Evolutionary conservation across 2,113 vertebrate species (phyloP).

Genomic region (Microcebus tavaratra): DNA sequence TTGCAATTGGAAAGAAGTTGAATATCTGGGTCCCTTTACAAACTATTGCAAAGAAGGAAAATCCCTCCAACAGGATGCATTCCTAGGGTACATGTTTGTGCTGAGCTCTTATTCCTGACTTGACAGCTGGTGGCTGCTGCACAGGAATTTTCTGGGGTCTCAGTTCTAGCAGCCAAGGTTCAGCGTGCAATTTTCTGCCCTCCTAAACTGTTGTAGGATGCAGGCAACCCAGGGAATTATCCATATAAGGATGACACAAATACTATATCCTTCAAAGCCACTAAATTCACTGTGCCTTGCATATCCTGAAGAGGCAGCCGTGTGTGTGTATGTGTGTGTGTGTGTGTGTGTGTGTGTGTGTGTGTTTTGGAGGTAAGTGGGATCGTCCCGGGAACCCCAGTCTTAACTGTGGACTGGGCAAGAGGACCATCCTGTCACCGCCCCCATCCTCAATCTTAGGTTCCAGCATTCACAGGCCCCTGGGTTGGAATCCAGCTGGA

Average conservation of each 20-base stretch:
- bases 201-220: slow-evolving; percentile 11
- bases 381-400: background rate
- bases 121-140: background rate
- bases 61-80: background rate
- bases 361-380: background rate
- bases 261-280: background rate
- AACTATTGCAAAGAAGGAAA: background rate
- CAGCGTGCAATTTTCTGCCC: background rate
- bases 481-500: background rate
- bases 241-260: slow-evolving; percentile 56
- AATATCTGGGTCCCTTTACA: background rate
- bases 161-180: background rate
- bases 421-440: background rate
- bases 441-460: background rate
- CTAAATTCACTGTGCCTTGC: background rate
- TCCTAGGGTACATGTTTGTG: background rate
- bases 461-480: background rate
- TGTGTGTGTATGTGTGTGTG: background rate
- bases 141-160: slow-evolving; percentile 14
- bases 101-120: background rate
- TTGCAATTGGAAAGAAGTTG: background rate
- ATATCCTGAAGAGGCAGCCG: background rate
- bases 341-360: too few relatives aligned
- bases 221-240: slow-evolving; percentile 1
- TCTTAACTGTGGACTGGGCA: background rate